Base-by-base conservation (phyloP, 1,140 invertebrate genomes). In the Drosophila sechellia region DNA sequence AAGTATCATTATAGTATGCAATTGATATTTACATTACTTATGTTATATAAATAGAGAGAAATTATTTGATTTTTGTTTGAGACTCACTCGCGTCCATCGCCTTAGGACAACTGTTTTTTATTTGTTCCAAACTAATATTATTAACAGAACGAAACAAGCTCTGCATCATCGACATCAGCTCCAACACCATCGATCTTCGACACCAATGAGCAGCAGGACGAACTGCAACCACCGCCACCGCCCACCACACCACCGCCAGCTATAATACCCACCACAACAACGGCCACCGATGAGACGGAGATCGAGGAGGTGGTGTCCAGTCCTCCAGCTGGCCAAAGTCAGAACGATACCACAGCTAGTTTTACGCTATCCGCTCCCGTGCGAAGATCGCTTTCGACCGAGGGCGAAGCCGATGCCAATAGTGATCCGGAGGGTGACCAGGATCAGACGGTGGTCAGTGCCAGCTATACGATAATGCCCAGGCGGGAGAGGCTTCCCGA, bases 81-180 rank as follows among this genome's bases (percentile, higher is more conserved):
- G 43, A 54, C 48, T 39, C 72, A 63, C 31, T 46, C 61, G 69
- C 60, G 73, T 64, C 27, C 64, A 69, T 69, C n/a, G 66, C 64
- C 50, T 42, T 42, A 76, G 83, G 65, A 77, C 59, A 64, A 81
- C 46, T 74, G 60, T 68, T 79, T 65, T 84, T 87, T 79, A 83
- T 87, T 89, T 87, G 83, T 87, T 89, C 84, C 85, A 74, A 89
- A 90, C 85, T 84, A 89, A 89, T 89, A 89, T 91, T 90, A 92
- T 92, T 92, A 92, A 92, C 91, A 92, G 91, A 92, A 90, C 84
- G 90, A 92, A 76, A 85, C 76, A 79, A 90, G 89, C 77, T 71
- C 72, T 70, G 64, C 71, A 42, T 57, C 65, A 73, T 50, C 64
- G 57, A 68, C 75, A 76, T 45, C 61, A 34, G 13, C 48, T 13